Evolutionary conservation across 2,888 invertebrate species (phyloP).

Genomic region (Protonemura montana): DNA sequence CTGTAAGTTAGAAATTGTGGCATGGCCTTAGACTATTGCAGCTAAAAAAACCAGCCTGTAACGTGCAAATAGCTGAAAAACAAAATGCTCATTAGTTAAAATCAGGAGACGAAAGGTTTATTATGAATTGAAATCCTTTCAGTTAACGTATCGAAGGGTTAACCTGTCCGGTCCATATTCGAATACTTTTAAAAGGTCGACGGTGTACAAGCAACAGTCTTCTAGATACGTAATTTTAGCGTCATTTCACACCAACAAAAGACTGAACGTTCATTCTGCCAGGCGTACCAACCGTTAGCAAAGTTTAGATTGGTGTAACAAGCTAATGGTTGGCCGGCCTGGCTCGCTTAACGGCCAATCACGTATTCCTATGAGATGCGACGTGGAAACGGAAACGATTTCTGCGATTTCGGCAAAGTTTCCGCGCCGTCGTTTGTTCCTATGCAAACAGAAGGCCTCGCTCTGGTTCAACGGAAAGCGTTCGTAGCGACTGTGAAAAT

Average conservation of each 20-base stretch:
- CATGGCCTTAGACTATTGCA: no score
- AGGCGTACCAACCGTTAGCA: neutral
- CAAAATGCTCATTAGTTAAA: no score
- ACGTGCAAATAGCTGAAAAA: no score
- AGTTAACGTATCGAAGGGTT: neutral
- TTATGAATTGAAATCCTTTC: neutral
- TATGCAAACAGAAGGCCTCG: neutral
- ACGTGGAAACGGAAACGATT: neutral
- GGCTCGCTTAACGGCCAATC: conserved; percentile 12
- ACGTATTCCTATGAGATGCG: conserved; percentile 12
- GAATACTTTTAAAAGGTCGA: neutral
- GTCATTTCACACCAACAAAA: conserved; percentile 12
- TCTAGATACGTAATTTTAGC: neutral
- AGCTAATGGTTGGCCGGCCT: neutral
- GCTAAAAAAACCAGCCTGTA: no score
- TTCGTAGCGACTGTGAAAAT: neutral
- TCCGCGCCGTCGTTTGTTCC: neutral
- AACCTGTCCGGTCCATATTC: neutral
- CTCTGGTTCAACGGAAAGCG: neutral
- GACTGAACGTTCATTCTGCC: conserved; percentile 5
- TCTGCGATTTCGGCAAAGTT: neutral
- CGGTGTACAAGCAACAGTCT: neutral
- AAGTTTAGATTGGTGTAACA: no score
- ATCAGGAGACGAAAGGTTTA: neutral
- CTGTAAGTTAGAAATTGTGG: no score